Evolutionary conservation across 2,888 invertebrate species (phyloP).

Genomic region (Lacanobia wlatinum): DNA sequence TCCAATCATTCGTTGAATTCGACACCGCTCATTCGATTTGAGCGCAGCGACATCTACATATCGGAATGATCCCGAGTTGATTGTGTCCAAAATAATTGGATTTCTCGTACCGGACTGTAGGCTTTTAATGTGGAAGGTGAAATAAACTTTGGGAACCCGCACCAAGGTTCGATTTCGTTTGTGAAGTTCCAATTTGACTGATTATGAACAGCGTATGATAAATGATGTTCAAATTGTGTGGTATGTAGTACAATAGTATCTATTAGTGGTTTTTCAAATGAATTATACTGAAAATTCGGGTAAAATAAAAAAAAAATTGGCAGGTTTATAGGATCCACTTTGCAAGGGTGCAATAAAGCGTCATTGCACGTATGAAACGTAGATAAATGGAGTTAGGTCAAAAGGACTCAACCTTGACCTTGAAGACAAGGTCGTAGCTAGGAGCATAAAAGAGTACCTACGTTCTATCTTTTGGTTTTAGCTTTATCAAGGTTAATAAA

Average conservation of each 20-base stretch:
- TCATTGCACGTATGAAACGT: conserved; percentile 15
- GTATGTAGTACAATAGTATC: conserved; percentile 39
- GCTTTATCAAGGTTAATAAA: no score
- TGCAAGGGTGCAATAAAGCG: conserved; percentile 4
- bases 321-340: neutral
- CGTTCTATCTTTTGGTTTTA: no score
- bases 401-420: conserved; percentile 16
- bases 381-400: conserved; percentile 23
- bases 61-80: conserved; percentile 78
- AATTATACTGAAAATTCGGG: neutral
- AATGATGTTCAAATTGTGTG: conserved; percentile 71
- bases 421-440: neutral
- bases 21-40: conserved; percentile 64
- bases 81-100: conserved; percentile 86
- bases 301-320: neutral
- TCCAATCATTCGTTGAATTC: conserved; percentile 67
- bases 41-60: conserved; percentile 64
- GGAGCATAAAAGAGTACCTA: neutral
- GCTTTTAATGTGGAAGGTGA: conserved; percentile 10
- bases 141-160: conserved; percentile 7
- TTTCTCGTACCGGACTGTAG: conserved; percentile 67
- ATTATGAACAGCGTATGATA: conserved; percentile 68
- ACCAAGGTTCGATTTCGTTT: conserved; percentile 37
- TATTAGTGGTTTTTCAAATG: neutral
- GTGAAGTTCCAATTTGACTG: conserved; percentile 25